Conservation (phyloP, 2,113 vertebrate species). For the Xyrauchen texanus region DNA sequence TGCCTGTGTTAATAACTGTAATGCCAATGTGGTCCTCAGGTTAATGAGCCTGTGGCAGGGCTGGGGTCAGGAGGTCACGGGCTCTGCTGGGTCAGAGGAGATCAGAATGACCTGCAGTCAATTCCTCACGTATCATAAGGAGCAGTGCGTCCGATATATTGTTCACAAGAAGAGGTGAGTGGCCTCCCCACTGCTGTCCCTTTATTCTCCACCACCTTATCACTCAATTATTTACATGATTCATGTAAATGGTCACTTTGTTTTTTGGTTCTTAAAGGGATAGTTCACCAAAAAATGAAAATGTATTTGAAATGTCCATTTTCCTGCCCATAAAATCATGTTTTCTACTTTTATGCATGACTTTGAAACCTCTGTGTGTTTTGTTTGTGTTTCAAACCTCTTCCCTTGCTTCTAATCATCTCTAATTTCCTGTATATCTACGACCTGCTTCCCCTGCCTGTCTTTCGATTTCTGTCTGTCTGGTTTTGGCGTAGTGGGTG, state of each 20-base stretch:
- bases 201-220: neutral
- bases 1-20: neutral
- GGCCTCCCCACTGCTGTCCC: neutral
- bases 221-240: neutral
- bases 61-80: constrained; percentile 69
- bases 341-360: neutral
- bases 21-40: constrained; percentile 60
- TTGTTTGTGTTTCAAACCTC: neutral
- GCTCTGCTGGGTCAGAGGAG: constrained; percentile 79
- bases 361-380: neutral
- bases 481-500: constrained; percentile 70
- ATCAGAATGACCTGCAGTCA: constrained; percentile 89
- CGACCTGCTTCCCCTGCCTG: neutral
- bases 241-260: neutral
- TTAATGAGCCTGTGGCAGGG: constrained; percentile 80
- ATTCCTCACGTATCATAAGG: constrained; percentile 88
- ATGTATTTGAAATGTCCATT: too few relatives aligned
- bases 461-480: neutral
- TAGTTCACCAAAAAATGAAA: too few relatives aligned
- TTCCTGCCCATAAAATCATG: neutral
- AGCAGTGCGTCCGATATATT: constrained; percentile 87
- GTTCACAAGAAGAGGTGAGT: constrained; percentile 86
- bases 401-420: neutral
- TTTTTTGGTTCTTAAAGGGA: neutral
- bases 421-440: neutral